Conservation (phyloP, 2,888 invertebrate genomes). For the Rotaria magnacalcarata region DNA sequence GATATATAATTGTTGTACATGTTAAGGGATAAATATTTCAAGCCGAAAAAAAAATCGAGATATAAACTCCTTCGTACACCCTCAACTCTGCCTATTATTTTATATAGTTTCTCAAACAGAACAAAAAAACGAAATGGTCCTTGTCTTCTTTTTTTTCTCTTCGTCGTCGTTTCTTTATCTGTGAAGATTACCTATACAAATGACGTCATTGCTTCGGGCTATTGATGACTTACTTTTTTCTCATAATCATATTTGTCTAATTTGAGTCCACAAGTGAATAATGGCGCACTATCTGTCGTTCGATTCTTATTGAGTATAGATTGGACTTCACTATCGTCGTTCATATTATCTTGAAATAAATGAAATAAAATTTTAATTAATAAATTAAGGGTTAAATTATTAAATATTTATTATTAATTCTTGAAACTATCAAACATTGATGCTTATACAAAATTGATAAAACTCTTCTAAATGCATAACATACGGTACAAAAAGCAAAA, state of each 20-base stretch:
- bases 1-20: not conserved
- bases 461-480: not conserved
- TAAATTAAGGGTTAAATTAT: not conserved
- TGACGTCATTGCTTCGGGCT: not conserved
- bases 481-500: not conserved
- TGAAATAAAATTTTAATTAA: not conserved
- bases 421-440: not conserved
- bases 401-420: not conserved
- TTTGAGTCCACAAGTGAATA: not conserved
- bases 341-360: not conserved
- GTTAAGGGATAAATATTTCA: not conserved
- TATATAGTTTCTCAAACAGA: not conserved
- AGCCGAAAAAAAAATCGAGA: not conserved
- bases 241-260: conserved; percentile 5
- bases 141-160: not conserved
- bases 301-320: not conserved
- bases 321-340: not conserved
- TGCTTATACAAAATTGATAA: not conserved
- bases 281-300: not conserved
- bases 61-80: too few species aligned
- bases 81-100: too few species aligned
- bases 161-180: too few species aligned
- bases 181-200: not conserved
- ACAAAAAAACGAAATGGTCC: not conserved
- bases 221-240: not conserved